Conservation (phyloP, 2,888 invertebrate species). For the Taphrorychus bicolor region DNA sequence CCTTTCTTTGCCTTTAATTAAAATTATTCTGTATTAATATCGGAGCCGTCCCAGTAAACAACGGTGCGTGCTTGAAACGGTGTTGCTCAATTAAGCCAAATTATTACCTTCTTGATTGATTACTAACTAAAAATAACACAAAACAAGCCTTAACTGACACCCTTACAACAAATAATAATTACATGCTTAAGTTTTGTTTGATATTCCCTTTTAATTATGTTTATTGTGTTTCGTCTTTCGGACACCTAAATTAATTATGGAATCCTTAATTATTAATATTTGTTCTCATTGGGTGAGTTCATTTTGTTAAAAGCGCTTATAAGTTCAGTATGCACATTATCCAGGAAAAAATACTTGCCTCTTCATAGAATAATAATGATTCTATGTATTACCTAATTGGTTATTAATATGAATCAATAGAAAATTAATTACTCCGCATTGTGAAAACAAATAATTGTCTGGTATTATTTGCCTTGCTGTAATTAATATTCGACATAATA, state of each 20-base stretch:
- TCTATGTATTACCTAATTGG: too few relatives aligned
- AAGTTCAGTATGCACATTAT: too few relatives aligned
- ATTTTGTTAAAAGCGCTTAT: too few relatives aligned
- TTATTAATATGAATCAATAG: too few relatives aligned
- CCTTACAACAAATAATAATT: neutral
- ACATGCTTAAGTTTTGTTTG: conserved; percentile 1
- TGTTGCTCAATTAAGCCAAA: conserved; percentile 9
- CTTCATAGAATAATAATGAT: too few relatives aligned
- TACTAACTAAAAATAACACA: conserved; percentile 9
- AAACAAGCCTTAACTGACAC: neutral
- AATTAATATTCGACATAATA: too few relatives aligned
- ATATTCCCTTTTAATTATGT: conserved; percentile 1
- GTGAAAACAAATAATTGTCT: too few relatives aligned
- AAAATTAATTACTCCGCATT: too few relatives aligned
- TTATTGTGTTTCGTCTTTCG: neutral
- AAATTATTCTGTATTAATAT: conserved; percentile 11
- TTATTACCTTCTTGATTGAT: conserved; percentile 8
- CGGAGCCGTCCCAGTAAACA: neutral
- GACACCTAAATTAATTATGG: neutral
- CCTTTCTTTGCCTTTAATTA: conserved; percentile 12
- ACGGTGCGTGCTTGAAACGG: conserved; percentile 4
- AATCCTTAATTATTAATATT: neutral
- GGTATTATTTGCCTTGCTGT: too few relatives aligned
- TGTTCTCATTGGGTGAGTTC: too few relatives aligned
- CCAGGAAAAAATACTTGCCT: too few relatives aligned